These are phyloP conservation scores for Eurytoma californica DNA, from an alignment of 2,888 invertebrate genomes.

Conservation along the genomic window DNA sequence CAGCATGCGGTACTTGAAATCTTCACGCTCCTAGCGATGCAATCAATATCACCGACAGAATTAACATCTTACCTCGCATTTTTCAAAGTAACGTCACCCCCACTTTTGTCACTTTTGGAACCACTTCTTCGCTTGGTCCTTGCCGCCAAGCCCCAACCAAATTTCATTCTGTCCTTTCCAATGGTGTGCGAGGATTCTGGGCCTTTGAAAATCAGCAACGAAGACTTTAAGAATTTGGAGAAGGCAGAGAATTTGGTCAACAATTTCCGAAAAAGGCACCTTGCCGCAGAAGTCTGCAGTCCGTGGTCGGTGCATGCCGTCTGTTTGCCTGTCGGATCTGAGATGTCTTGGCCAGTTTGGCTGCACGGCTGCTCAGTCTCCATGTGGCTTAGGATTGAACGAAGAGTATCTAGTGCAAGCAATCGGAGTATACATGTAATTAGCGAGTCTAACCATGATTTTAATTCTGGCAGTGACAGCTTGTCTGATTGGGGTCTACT, in stretches of 20 bases:
- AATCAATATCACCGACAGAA: conserved; percentile 77
- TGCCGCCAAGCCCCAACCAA: conserved; percentile 77
- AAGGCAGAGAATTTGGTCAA: conserved; percentile 71
- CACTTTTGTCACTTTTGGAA: conserved; percentile 77
- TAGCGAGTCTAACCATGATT: conserved; percentile 59
- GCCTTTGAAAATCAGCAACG: conserved; percentile 24
- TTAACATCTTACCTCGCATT: conserved; percentile 79
- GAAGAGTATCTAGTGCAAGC: conserved; percentile 62
- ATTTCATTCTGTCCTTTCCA: conserved; percentile 79
- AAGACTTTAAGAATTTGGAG: conserved; percentile 65
- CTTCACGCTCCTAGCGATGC: conserved; percentile 77
- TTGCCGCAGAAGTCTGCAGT: conserved; percentile 69
- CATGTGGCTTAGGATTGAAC: conserved; percentile 78
- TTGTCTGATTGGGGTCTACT: conserved; percentile 73
- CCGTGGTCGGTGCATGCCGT: conserved; percentile 73
- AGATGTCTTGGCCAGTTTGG: conserved; percentile 79
- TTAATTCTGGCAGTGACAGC: conserved; percentile 70
- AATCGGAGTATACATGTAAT: conserved; percentile 58
- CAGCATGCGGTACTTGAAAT: conserved; percentile 82
- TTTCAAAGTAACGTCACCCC: conserved; percentile 78
- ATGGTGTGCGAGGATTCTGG: not conserved
- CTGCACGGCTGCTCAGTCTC: conserved; percentile 79
- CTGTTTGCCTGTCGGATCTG: conserved; percentile 70
- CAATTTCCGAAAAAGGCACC: conserved; percentile 70
- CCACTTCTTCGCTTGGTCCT: conserved; percentile 77